Evolutionary conservation across 2,113 vertebrate genomes (phyloP).

Genomic region (Hypomesus transpacificus): DNA sequence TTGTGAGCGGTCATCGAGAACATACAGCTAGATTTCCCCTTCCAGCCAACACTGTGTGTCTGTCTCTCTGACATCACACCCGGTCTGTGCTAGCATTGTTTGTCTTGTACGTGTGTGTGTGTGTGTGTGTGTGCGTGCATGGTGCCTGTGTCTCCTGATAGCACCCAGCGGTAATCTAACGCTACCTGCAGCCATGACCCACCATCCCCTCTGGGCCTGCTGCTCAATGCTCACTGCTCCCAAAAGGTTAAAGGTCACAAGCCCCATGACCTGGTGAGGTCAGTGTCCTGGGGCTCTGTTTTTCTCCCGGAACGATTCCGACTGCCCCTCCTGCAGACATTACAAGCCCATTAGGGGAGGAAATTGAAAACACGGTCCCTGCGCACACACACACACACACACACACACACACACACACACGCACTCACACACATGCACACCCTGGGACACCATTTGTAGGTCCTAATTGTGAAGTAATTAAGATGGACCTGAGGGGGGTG

Average conservation of each 20-base stretch:
- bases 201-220: conserved; percentile 64
- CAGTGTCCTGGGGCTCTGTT: conserved; percentile 71
- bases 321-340: conserved; percentile 61
- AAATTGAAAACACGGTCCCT: conserved; percentile 83
- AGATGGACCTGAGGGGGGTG: conserved; percentile 61
- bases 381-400: background rate
- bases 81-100: conserved; percentile 14
- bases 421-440: background rate
- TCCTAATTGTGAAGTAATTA: conserved; percentile 69
- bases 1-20: conserved; percentile 65
- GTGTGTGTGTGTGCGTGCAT: conserved; percentile 8
- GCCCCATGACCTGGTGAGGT: conserved; percentile 77
- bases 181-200: conserved; percentile 71
- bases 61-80: conserved; percentile 50
- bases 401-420: conserved; percentile 35
- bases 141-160: conserved; percentile 49
- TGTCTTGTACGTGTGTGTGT: conserved; percentile 11
- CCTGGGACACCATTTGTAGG: conserved; percentile 71
- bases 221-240: conserved; percentile 61
- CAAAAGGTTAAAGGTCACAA: conserved; percentile 70
- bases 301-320: conserved; percentile 16
- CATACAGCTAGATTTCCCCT: conserved; percentile 63
- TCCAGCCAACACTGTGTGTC: conserved; percentile 41
- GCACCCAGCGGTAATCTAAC: conserved; percentile 64
- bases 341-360: conserved; percentile 79